Evolutionary conservation across 2,888 invertebrate genomes (phyloP).

Genomic region (Diachrysia chrysitis): DNA sequence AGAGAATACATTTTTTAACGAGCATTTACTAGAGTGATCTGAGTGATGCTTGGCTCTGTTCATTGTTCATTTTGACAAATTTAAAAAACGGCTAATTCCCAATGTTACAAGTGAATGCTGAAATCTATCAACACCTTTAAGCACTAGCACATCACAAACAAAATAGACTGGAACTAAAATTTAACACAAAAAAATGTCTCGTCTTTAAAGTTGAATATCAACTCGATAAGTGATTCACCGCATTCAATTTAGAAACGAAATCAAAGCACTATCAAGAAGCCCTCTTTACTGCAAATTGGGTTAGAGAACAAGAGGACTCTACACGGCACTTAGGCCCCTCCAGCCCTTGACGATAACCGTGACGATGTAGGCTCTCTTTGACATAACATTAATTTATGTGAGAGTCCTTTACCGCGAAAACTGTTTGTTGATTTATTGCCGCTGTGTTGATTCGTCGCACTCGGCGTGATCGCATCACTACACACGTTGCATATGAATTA

Average conservation of each 20-base stretch:
- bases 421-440: conserved; percentile 35
- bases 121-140: no score
- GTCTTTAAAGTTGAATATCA: conserved; percentile 12
- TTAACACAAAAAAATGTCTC: not conserved
- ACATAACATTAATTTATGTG: conserved; percentile 62
- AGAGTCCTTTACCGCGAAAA: conserved; percentile 29
- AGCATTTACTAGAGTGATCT: no score
- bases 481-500: not conserved
- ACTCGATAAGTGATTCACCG: conserved; percentile 23
- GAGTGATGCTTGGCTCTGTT: no score
- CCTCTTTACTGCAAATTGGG: conserved; percentile 75
- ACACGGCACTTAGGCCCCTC: conserved; percentile 59
- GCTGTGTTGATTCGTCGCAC: conserved; percentile 20
- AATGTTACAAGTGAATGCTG: no score
- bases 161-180: not conserved
- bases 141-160: not conserved
- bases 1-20: no score
- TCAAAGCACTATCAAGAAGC: conserved; percentile 72
- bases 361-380: conserved; percentile 55
- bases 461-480: conserved; percentile 4
- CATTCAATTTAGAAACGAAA: conserved; percentile 66
- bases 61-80: no score
- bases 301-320: conserved; percentile 70
- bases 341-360: conserved; percentile 54
- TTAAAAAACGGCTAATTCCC: no score